phyloP scores from a whole-genome alignment of 2,113 vertebrate genomes.

The Burhinus oedicnemus region DNA sequence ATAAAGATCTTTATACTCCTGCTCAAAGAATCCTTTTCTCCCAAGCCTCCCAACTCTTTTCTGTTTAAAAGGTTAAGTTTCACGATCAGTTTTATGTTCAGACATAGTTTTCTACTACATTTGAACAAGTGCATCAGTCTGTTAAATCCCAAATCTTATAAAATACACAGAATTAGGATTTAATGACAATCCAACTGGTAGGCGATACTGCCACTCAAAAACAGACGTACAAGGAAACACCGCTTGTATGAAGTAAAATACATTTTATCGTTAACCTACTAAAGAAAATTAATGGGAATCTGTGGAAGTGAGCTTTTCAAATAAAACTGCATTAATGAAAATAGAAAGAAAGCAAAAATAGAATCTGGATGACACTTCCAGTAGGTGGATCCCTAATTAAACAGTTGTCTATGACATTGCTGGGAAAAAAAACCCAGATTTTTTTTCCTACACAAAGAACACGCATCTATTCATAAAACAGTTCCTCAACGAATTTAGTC shows the following conservation, averaged over 20 bases:
- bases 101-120: background rate
- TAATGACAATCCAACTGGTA: background rate
- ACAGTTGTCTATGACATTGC: background rate
- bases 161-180: background rate
- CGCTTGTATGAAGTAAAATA: background rate
- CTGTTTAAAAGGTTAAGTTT: background rate
- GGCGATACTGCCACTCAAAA: background rate
- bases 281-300: background rate
- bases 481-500: background rate
- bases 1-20: background rate
- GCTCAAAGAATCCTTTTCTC: background rate
- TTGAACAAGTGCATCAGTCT: background rate
- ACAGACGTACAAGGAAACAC: background rate
- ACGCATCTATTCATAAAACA: background rate
- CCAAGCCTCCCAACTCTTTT: background rate
- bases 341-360: conserved; percentile 1
- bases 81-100: background rate
- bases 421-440: background rate
- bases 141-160: background rate
- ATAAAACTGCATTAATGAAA: background rate
- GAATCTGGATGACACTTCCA: background rate
- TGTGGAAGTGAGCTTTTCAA: background rate
- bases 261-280: background rate
- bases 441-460: background rate
- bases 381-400: background rate